phyloP scores from a whole-genome alignment of 2,113 vertebrate genomes.

The Serinus canaria region DNA sequence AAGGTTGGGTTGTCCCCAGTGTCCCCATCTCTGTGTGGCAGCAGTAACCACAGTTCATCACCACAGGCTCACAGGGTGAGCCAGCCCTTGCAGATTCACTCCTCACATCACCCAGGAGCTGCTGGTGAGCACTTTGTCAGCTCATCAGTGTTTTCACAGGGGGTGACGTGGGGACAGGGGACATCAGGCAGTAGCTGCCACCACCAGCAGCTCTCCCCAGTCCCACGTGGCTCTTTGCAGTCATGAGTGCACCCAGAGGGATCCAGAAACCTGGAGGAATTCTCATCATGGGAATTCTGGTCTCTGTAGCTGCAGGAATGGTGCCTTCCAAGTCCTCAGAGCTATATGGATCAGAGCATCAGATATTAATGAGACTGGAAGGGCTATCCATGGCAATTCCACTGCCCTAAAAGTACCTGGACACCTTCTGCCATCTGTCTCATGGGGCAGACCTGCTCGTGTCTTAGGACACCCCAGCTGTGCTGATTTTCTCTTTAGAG shows the following conservation, averaged over 20 bases:
- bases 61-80: accelerated
- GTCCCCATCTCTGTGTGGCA: not conserved
- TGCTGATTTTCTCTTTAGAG: not conserved
- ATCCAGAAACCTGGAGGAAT: not conserved
- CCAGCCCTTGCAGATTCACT: not conserved
- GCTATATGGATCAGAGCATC: not conserved
- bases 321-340: not conserved
- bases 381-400: not conserved
- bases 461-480: not conserved
- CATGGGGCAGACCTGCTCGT: not conserved
- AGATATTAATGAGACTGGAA: not conserved
- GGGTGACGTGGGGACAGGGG: not conserved
- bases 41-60: accelerated
- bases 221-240: not conserved
- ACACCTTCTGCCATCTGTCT: not conserved
- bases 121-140: not conserved
- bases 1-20: not conserved
- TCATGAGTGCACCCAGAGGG: not conserved
- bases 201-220: not conserved
- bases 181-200: not conserved
- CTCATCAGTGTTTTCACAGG: not conserved
- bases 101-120: not conserved
- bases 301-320: not conserved
- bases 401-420: not conserved
- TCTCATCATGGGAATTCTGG: not conserved